phyloP scores from a whole-genome alignment of 2,888 invertebrate species.

The Tubulanus polymorphus region DNA sequence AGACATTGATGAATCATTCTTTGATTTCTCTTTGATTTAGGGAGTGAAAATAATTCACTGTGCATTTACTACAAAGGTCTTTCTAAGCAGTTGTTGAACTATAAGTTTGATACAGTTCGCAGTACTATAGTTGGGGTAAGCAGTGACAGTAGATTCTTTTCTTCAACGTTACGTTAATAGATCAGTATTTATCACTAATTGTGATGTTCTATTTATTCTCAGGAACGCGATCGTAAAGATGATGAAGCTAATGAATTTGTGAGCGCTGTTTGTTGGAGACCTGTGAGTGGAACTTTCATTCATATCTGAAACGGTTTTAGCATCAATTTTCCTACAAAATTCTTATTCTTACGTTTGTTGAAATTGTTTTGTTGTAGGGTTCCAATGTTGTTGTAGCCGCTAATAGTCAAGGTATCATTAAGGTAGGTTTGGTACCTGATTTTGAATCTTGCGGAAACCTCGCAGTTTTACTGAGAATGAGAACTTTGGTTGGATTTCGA shows the following conservation, averaged over 20 bases:
- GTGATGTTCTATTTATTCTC: too few relatives aligned
- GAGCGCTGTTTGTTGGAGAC: constrained; percentile 90
- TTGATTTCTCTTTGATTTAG: constrained; percentile 42
- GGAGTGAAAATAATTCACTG: constrained; percentile 86
- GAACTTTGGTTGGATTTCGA: too few relatives aligned
- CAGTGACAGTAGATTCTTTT: not conserved
- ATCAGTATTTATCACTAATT: too few relatives aligned
- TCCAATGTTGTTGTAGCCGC: constrained; percentile 85
- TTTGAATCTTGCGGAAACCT: too few relatives aligned
- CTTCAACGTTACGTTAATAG: not conserved
- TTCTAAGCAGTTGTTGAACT: constrained; percentile 78
- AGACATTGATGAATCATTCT: not conserved
- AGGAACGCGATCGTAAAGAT: constrained; percentile 70
- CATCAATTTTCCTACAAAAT: not conserved
- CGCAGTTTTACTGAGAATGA: too few relatives aligned
- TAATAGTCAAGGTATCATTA: constrained; percentile 90
- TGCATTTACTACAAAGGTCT: constrained; percentile 89
- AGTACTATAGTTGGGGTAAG: constrained; percentile 66
- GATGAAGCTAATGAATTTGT: constrained; percentile 89
- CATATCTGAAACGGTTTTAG: not conserved
- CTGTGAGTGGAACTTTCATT: constrained; percentile 38
- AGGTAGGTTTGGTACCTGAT: too few relatives aligned
- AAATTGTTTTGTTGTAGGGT: constrained; percentile 55
- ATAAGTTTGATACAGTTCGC: constrained; percentile 78
- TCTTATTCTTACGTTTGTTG: not conserved